Conservation (phyloP, 2,888 invertebrate species). For the Sympetrum striolatum region DNA sequence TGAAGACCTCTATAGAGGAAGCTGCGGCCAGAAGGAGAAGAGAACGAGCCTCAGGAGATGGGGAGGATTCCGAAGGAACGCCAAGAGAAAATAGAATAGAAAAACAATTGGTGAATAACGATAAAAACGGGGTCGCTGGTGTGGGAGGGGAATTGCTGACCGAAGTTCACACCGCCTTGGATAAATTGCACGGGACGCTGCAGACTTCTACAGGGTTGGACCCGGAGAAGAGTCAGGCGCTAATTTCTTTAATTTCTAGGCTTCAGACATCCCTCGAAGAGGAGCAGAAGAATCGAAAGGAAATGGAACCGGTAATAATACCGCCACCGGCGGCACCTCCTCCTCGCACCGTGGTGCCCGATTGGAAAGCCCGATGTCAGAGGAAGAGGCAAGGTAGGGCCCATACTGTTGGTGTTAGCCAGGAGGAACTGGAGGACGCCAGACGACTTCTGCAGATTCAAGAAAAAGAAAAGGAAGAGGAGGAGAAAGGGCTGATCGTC, state of each 20-base stretch:
- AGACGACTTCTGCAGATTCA: conserved; percentile 72
- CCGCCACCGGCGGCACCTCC: conserved; percentile 56
- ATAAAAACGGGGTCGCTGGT: conserved; percentile 67
- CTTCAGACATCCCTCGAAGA: conserved; percentile 66
- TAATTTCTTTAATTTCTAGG: conserved; percentile 73
- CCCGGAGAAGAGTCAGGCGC: conserved; percentile 64
- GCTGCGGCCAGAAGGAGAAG: conserved; percentile 49
- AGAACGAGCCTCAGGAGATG: neutral
- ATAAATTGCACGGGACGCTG: conserved; percentile 53
- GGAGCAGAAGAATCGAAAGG: conserved; percentile 56
- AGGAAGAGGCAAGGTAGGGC: conserved; percentile 65
- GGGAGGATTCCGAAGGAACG: conserved; percentile 69
- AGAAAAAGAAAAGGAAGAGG: neutral
- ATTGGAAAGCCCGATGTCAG: conserved; percentile 56
- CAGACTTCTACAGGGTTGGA: conserved; percentile 56
- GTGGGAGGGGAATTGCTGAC: conserved; percentile 53
- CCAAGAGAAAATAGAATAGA: conserved; percentile 77
- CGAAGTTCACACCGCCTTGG: conserved; percentile 54
- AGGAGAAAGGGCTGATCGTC: neutral
- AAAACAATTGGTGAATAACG: neutral
- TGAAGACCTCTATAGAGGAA: conserved; percentile 51
- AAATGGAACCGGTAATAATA: neutral
- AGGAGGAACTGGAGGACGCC: conserved; percentile 81
- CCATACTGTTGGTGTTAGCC: conserved; percentile 84
- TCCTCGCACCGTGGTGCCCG: conserved; percentile 50